phyloP scores from a whole-genome alignment of 2,113 vertebrate genomes.

The Formicarius rufipectus region DNA sequence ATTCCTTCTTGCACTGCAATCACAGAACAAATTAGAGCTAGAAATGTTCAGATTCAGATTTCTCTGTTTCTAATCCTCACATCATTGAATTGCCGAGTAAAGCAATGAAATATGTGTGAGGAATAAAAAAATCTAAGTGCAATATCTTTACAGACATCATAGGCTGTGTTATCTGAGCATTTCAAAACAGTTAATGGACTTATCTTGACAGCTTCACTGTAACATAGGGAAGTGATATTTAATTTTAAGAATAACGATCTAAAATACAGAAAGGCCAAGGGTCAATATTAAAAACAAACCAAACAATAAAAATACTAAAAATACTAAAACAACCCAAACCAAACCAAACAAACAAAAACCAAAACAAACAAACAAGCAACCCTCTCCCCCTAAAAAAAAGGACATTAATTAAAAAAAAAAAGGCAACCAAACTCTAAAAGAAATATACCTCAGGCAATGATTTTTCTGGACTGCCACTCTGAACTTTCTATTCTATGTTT shows the following conservation, averaged over 20 bases:
- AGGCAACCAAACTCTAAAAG: neutral
- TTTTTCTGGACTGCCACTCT: neutral
- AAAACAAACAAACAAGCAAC: neutral
- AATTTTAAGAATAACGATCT: neutral
- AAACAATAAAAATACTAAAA: neutral
- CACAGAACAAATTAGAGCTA: neutral
- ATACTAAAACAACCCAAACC: neutral
- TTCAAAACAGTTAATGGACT: neutral
- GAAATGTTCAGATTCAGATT: neutral
- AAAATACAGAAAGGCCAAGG: neutral
- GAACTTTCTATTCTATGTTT: neutral
- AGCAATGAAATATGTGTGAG: neutral
- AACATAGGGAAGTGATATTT: neutral
- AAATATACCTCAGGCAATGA: neutral
- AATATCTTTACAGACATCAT: neutral
- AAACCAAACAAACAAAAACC: neutral
- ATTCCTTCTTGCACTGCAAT: neutral
- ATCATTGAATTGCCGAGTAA: neutral
- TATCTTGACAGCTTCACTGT: neutral
- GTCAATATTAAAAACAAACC: neutral
- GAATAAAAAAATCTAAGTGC: neutral
- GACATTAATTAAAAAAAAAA: neutral
- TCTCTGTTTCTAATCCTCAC: neutral
- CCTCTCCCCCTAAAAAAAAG: fast-evolving
- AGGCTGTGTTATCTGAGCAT: neutral